Evolutionary conservation across 2,797 vertebrate species (phyloP), one percentile per base, ranked within the genome.

Genomic region (Australoheros facetus): DNA sequence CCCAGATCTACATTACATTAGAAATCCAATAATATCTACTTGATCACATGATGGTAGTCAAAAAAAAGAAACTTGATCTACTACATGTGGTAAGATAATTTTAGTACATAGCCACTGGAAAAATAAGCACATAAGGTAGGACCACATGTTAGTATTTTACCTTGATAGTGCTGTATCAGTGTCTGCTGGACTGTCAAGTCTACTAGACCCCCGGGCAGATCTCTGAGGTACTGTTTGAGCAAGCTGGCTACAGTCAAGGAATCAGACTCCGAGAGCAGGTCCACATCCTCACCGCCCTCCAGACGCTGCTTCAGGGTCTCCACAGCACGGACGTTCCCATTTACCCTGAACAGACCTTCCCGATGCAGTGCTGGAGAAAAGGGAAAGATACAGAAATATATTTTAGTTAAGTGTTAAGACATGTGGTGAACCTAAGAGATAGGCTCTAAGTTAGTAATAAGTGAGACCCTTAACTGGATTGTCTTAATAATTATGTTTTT

Each of bases 341-440:
- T 98, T 71, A 99, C 96, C 42, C 98, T 92, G 91, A 99, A 99
- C 81, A 99, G 94, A 28, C 98, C 98, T 86, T 99, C 97, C 84
- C 97, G 97, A 0, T 91, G 93, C 85, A 99, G 94, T 48, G 96
- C 98, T 99, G 92, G 1, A 92, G 28, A 28, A 75, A 56, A 80
- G 13, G 19, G 26, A 73, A 59, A 81, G 11, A 17, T 26, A 82
- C 37, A 82, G 4, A 83, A 32, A 78, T 2, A 56, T 14, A 56
- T 14, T 62, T 62, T 11, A 85, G 26, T 71, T 55, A 66, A 42
- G 14, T 54, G 28, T 23, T 53, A 23, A 75, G 11, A 16, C 11
- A 2, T 14, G 45, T 17, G 45, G 16, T 17, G 16, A 16, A 16
- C 12, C 42, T 48, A 48, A 17, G 45, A 48, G 16, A 6, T 16